Base-by-base conservation (phyloP, 2,888 invertebrate species). In the Dione juno region DNA sequence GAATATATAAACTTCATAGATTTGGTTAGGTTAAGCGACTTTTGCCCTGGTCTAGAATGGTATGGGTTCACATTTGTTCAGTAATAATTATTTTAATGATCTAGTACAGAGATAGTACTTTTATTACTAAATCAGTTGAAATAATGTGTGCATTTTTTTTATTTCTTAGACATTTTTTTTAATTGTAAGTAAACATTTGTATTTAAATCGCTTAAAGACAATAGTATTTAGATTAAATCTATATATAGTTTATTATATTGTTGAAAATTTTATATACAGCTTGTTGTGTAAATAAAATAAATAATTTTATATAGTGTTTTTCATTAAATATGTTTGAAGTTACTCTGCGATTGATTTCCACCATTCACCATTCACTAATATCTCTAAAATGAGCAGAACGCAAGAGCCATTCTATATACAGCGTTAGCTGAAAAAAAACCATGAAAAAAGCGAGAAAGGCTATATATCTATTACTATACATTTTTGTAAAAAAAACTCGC, bases 401-500 rank as follows among this genome's bases (percentile, higher is more conserved):
- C 28, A 28, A 28, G 5, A 28, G 5, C 28, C 28, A 3, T 28
- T 28, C 5, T 28, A 28, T 28, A 28, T 28, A 28, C 28, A 28
- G 5, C 2, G 28, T 28, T 28, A 28, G 5, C 28, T 28, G 28
- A 28, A 2, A 28, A 28, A 5, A 28, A 28, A n/a, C n/a, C n/a
- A n/a, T n/a, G n/a, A n/a, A n/a, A n/a, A 28, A 28, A 28, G 28
- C 28, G 28, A 5, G 28, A n/a, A n/a, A n/a, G n/a, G 28, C 28
- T 28, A 28, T 28, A 28, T 28, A 5, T 5, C 3, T 28, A 5
- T 28, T 28, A 28, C 28, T 3, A 5, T 5, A n/a, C 37, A 9
- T 21, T 21, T 21, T n/a, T 41, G 10, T 13, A 40, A 41, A 70
- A 78, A 76, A 73, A 74, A 80, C 79, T 82, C 74, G 79, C 74